Conservation (phyloP, 2,113 vertebrate species). For the Plecturocebus donacophilus region DNA sequence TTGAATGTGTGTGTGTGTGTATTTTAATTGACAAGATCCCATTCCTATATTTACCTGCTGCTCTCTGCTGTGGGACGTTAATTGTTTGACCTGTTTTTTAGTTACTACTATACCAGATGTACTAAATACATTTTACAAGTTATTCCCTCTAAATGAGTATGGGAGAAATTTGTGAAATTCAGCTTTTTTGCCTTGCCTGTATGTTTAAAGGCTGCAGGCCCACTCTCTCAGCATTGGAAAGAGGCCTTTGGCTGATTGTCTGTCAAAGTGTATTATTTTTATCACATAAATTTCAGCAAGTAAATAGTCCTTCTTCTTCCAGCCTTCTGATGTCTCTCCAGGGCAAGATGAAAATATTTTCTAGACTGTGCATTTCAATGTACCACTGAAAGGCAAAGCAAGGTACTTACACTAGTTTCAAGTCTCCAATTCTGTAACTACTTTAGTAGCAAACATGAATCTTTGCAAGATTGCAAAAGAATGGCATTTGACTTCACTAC, state of each 20-base stretch:
- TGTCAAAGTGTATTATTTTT: conserved; percentile 31
- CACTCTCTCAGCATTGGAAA: background rate
- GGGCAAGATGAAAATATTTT: conserved; percentile 11
- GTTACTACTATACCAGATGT: background rate
- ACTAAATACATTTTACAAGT: background rate
- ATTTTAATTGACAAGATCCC: background rate
- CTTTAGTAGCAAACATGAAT: background rate
- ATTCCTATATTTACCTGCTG: background rate
- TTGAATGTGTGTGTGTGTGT: background rate
- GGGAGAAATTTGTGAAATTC: conserved; percentile 27
- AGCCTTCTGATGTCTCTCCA: background rate
- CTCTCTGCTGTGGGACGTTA: background rate
- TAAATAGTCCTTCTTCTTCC: background rate
- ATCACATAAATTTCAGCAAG: conserved; percentile 46
- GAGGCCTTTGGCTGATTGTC: background rate
- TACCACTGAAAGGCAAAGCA: background rate
- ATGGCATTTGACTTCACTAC: background rate
- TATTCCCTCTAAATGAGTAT: conserved; percentile 7
- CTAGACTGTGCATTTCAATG: conserved; percentile 16
- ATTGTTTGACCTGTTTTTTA: background rate
- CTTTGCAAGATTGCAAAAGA: conserved; percentile 31
- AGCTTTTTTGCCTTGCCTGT: conserved; percentile 11
- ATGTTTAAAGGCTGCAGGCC: conserved; percentile 3
- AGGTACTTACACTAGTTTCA: background rate
- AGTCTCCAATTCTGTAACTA: conserved; percentile 12